A percentile compares a stretch with the other conserved stretches of the same genome.
Evolutionary conservation across 2,888 invertebrate genomes (phyloP).

Genomic region (Dicyrtomina minuta): DNA sequence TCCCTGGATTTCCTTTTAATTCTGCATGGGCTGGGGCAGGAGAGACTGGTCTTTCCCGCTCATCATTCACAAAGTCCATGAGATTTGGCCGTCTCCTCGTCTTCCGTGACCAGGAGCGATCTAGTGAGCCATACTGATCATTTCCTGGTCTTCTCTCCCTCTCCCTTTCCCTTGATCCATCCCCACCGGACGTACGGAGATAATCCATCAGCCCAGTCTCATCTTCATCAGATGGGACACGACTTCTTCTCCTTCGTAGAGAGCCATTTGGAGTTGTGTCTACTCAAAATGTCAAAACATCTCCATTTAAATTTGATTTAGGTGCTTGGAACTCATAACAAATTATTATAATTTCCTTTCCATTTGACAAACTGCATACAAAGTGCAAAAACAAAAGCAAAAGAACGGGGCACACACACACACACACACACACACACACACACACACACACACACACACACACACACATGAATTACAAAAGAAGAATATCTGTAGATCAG

Average conservation of each 20-base stretch:
- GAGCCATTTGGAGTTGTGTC: slow-evolving; percentile 90
- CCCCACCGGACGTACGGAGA: slow-evolving; percentile 71
- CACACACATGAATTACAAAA: too few species aligned
- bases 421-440: too few species aligned
- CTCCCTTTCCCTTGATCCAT: slow-evolving; percentile 70
- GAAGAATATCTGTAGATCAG: too few species aligned
- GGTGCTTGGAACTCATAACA: too few species aligned
- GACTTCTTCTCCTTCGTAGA: slow-evolving; percentile 74
- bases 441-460: too few species aligned
- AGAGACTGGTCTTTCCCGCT: slow-evolving; percentile 71
- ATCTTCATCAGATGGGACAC: slow-evolving; percentile 78
- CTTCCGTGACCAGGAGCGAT: slow-evolving; percentile 85
- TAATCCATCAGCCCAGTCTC: slow-evolving; percentile 85
- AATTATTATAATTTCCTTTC: too few species aligned
- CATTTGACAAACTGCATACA: too few species aligned
- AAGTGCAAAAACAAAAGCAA: too few species aligned
- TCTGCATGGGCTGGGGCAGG: slow-evolving; percentile 56
- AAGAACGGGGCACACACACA: too few species aligned
- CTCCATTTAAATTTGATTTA: slow-evolving; percentile 7
- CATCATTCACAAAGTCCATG: slow-evolving; percentile 67
- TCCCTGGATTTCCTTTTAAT: slow-evolving; percentile 35
- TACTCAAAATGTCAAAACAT: slow-evolving; percentile 53
- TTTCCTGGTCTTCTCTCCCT: slow-evolving; percentile 74
- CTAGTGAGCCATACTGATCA: slow-evolving; percentile 60
- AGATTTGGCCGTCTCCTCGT: slow-evolving; percentile 78